phyloP scores from a whole-genome alignment of 2,113 vertebrate genomes.

The Prinia subflava region DNA sequence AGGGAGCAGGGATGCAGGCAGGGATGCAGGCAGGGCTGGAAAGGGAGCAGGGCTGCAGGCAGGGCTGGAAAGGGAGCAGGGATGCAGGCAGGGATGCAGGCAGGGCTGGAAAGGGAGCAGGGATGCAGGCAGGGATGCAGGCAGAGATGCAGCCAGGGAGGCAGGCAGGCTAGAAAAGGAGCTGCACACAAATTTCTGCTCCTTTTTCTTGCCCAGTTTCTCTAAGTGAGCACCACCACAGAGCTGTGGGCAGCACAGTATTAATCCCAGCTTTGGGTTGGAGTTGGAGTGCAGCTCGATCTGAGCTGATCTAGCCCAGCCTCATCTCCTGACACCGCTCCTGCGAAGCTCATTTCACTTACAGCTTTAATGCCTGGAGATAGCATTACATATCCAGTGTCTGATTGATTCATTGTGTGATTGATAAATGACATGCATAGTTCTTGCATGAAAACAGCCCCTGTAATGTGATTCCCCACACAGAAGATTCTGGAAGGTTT shows the following conservation, averaged over 20 bases:
- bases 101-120: not conserved
- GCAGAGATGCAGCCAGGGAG: not conserved
- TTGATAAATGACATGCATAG: slow-evolving; percentile 49
- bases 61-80: not conserved
- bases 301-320: not conserved
- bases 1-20: not conserved
- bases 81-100: not conserved
- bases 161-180: too few species aligned
- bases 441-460: slow-evolving; percentile 20
- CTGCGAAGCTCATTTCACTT: not conserved
- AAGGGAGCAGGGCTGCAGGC: not conserved
- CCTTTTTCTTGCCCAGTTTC: not conserved
- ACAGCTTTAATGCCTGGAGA: not conserved
- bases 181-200: not conserved
- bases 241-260: not conserved
- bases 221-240: not conserved
- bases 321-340: not conserved
- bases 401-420: slow-evolving; percentile 46
- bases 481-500: not conserved
- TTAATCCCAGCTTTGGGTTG: not conserved
- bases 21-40: not conserved
- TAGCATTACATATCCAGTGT: not conserved
- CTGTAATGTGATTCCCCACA: not conserved
- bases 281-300: not conserved
- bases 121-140: not conserved